Conservation (phyloP, 2,797 vertebrate species). For the Scomberomorus guttatus region DNA sequence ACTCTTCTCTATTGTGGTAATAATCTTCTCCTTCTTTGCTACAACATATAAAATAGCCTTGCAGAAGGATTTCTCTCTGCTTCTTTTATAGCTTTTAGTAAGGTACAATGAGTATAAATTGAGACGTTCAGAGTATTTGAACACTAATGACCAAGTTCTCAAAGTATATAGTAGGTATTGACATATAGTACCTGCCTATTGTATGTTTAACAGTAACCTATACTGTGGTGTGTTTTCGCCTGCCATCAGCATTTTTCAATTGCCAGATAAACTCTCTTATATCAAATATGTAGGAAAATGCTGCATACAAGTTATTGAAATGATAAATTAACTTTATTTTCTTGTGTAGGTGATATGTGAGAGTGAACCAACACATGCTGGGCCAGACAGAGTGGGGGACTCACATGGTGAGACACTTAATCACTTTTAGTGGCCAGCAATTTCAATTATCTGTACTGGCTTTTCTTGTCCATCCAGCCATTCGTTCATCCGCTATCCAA, state of each 20-base stretch:
- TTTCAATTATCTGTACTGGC: neutral
- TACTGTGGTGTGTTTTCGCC: too few species aligned
- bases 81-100: neutral
- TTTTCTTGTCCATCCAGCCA: neutral
- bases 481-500: neutral
- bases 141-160: neutral
- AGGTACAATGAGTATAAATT: too few species aligned
- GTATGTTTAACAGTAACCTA: too few species aligned
- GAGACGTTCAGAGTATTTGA: neutral
- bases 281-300: neutral
- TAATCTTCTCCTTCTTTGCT: conserved; percentile 15
- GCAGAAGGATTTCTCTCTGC: neutral
- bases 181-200: neutral
- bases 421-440: conserved; percentile 13
- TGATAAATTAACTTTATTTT: neutral
- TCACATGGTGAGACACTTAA: conserved; percentile 71
- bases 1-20: conserved; percentile 73
- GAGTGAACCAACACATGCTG: conserved; percentile 71
- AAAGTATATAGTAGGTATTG: neutral
- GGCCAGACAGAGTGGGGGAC: conserved; percentile 43
- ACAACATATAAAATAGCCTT: neutral
- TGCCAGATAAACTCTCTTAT: neutral
- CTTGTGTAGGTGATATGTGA: conserved; percentile 72
- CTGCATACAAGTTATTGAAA: neutral
- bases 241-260: neutral